A percentile compares a stretch with the other conserved stretches of the same genome.
Evolutionary conservation across 2,888 invertebrate genomes (phyloP).

Genomic region (Megaustenia siamemsis): DNA sequence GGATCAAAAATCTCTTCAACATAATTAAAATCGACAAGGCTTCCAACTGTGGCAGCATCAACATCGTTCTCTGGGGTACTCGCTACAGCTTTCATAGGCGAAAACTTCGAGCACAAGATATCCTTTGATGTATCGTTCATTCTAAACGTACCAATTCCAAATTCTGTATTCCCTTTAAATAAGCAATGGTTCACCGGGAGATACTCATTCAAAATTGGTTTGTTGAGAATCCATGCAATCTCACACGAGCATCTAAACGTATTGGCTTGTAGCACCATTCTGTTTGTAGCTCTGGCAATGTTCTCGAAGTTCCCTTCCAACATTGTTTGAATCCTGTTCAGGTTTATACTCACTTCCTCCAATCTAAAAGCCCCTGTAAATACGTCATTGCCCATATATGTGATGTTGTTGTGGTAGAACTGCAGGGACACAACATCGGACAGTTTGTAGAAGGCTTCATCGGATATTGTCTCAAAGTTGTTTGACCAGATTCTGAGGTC

Average conservation of each 20-base stretch:
- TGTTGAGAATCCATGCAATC: conserved; percentile 35
- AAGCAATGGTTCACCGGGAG: conserved; percentile 14
- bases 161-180: background rate
- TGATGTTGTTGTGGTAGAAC: conserved; percentile 40
- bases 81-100: background rate
- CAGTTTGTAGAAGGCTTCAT: conserved; percentile 40
- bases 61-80: background rate
- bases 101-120: background rate
- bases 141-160: background rate
- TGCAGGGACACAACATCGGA: conserved; percentile 18
- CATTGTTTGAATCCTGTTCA: conserved; percentile 27
- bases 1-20: background rate
- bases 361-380: conserved; percentile 21
- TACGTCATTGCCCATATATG: background rate
- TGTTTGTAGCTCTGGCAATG: background rate
- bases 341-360: background rate
- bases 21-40: background rate
- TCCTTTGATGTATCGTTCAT: conserved; percentile 5
- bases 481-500: conserved; percentile 27
- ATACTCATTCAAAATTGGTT: background rate
- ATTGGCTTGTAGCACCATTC: conserved; percentile 18
- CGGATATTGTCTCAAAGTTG: conserved; percentile 26
- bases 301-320: conserved; percentile 25
- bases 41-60: background rate
- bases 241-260: conserved; percentile 40